phyloP scores from a whole-genome alignment of 2,113 vertebrate species.

The zebrafish (Danio rerio) region GRCz12tu NC_133185.1:28952501-28953000 shows the following conservation, averaged over 20 bases:
- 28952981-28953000: background rate
- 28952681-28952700: no score
- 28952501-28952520: no score
- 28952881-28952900: background rate
- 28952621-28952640: no score
- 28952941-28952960: conserved; percentile 10
- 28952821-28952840: conserved; percentile 54
- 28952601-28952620: no score
- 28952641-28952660: no score
- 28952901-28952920: background rate
- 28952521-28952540: no score
- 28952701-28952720: conserved; percentile 38
- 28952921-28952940: background rate
- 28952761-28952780: conserved; percentile 30
- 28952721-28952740: conserved; percentile 11
- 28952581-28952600: no score
- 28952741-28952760: conserved; percentile 41
- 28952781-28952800: conserved; percentile 38
- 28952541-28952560: no score
- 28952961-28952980: background rate
- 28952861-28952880: conserved; percentile 32
- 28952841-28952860: conserved; percentile 51
- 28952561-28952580: no score
- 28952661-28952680: no score
- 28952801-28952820: conserved; percentile 31